These are phyloP conservation scores for Cricetomys ansorgei DNA, from an alignment of 2,113 vertebrate species.

Conservation along the genomic window DNA sequence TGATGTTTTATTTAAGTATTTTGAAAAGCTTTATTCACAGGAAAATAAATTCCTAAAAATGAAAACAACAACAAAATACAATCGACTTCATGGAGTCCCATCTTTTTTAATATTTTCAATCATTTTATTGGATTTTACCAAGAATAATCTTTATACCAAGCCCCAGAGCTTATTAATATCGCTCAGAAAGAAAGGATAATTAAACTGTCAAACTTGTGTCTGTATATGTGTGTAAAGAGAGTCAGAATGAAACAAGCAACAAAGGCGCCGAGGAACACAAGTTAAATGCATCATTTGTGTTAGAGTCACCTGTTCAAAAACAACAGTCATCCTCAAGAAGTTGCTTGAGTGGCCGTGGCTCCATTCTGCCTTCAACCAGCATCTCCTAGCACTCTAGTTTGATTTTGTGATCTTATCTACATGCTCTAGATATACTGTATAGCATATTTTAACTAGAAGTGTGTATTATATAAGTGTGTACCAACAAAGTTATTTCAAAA, in stretches of 20 bases:
- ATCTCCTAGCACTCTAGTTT: background rate
- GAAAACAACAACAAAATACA: background rate
- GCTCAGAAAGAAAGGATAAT: constrained; percentile 53
- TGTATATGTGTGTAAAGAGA: background rate
- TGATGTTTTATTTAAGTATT: constrained; percentile 45
- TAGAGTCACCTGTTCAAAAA: constrained; percentile 24
- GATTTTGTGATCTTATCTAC: background rate
- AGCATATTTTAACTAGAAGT: background rate
- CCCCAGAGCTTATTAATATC: background rate
- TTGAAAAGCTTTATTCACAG: constrained; percentile 35
- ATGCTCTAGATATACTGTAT: background rate
- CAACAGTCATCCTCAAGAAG: background rate
- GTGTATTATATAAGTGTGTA: background rate
- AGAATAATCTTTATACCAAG: background rate
- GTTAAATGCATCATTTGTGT: background rate
- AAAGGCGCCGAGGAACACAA: background rate
- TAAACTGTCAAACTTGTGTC: constrained; percentile 43
- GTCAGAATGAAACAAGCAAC: background rate
- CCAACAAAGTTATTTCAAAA: constrained; percentile 8
- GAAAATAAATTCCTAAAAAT: constrained; percentile 29
- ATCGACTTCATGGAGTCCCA: background rate
- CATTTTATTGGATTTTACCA: constrained; percentile 52
- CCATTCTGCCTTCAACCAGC: background rate
- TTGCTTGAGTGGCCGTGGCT: background rate
- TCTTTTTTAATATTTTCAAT: constrained; percentile 31